Percentiles rank a stretch among this genome's conserved stretches.
phyloP scores from a whole-genome alignment of 2,797 vertebrate genomes.

The Halcyon badia region DNA sequence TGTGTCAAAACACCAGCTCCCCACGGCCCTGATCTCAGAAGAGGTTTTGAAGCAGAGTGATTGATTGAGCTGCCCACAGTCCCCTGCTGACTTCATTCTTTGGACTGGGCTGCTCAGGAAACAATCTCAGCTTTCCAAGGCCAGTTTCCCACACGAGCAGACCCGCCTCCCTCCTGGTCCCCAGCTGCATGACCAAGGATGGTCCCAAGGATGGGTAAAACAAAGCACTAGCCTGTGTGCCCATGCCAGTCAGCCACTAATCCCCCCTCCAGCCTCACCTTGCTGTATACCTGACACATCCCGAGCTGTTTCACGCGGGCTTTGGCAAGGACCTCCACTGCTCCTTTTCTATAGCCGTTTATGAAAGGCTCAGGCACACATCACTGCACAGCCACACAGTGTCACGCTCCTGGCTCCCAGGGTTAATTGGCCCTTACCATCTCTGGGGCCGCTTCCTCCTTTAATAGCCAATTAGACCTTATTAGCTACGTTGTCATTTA shows the following conservation, averaged over 20 bases:
- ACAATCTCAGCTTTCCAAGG: background rate
- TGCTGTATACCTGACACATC: background rate
- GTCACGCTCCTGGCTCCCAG: background rate
- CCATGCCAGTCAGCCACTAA: background rate
- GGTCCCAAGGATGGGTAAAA: too few species aligned
- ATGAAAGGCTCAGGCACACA: background rate
- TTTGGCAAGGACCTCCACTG: background rate
- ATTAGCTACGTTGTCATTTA: constrained; percentile 73
- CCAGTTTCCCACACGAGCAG: background rate
- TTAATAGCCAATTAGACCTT: constrained; percentile 80
- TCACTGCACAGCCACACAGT: constrained; percentile 7
- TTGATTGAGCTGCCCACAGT: background rate
- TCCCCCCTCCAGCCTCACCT: background rate
- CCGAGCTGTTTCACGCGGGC: background rate
- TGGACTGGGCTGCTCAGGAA: background rate
- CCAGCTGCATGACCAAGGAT: background rate
- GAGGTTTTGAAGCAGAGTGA: background rate
- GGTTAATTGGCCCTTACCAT: constrained; percentile 76
- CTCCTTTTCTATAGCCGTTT: background rate
- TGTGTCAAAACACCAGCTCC: background rate
- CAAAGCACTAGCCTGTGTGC: too few species aligned
- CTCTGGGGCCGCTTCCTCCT: constrained; percentile 58
- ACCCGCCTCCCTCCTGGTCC: background rate
- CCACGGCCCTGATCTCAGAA: background rate
- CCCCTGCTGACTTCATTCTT: background rate